Base-by-base conservation (phyloP, 2,113 vertebrate species). In the Nothocercus nigrocapillus region DNA sequence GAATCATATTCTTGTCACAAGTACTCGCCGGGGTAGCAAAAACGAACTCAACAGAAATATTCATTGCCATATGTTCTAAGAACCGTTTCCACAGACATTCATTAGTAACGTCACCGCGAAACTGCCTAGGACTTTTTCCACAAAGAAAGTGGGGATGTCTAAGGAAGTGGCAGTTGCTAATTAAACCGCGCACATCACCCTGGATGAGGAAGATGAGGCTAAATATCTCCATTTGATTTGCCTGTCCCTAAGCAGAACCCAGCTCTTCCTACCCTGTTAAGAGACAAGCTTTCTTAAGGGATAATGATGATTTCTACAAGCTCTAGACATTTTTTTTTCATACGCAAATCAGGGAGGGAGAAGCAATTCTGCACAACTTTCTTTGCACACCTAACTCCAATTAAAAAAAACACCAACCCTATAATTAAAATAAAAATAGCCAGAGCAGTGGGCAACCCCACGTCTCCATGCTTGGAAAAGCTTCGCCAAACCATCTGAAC, bases 1-100 rank as follows among this genome's bases (percentile, higher is more conserved):
- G 69, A 93, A 88, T 69, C 86, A 5, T 86, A 63, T 94, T 83
- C 91, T 80, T 47, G 62, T 85, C 93, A 66, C 74, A 63, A 66
- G 85, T 91, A 15, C 77, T 89, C 5, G 10, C 64, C 22, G 91
- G 95, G 94, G 89, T 85, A 49, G 85, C 70, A 5, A 59, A 78
- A 81, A 72, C 4, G 36, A 86, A 73, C 94, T 66, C 96, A 82
- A 62, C 92, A 69, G 93, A 96, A 94, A 94, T 92, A 92, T 90
- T 94, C 94, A 83, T 53, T 18, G 73, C 96, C 95, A 95, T 96
- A 96, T 97, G 94, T 32, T 94, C 76, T 72, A 7, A 47, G 61
- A 89, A 72, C 17, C 3, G 76, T 64, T 86, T 67, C 85, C 90
- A 76, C 88, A 93, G 94, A 84, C 86, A 24, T 93, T 95, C 93